Evolutionary conservation across 1,140 invertebrate species (phyloP).

Genomic region (Rhagoletis zephyria): DNA sequence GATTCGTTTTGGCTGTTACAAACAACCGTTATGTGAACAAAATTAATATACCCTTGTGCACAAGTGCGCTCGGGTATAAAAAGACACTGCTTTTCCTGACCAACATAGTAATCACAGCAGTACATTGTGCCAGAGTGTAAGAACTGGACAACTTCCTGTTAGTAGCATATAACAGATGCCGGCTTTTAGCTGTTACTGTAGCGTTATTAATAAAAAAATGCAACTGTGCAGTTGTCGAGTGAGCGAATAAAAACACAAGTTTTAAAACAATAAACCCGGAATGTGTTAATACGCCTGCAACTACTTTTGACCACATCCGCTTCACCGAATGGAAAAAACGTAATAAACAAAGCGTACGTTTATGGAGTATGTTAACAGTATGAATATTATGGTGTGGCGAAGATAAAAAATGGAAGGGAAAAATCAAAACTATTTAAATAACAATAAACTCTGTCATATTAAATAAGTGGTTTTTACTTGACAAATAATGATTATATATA

Average conservation of each 20-base stretch:
- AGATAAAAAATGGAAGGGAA: no score
- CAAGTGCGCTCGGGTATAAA: not conserved
- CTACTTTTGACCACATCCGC: not conserved
- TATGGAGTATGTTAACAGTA: not conserved
- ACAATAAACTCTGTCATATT: no score
- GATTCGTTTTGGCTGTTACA: no score
- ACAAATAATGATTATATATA: no score
- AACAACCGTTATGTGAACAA: no score
- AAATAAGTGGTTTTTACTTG: no score
- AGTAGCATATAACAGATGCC: not conserved
- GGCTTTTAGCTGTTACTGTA: not conserved
- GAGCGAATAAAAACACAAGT: not conserved
- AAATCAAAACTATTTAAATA: no score
- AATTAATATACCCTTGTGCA: no score
- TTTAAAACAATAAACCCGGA: not conserved
- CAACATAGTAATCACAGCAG: not conserved
- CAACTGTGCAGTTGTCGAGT: not conserved
- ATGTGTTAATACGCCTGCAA: not conserved
- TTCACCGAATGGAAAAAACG: not conserved
- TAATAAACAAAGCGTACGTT: not conserved
- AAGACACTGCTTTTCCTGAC: not conserved
- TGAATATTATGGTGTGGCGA: not conserved
- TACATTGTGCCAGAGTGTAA: not conserved
- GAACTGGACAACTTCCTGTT: slow-evolving; percentile 26
- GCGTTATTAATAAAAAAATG: not conserved